These are phyloP conservation scores for Coleophora flavipennella DNA, from an alignment of 2,888 invertebrate species.

Conservation along the genomic window DNA sequence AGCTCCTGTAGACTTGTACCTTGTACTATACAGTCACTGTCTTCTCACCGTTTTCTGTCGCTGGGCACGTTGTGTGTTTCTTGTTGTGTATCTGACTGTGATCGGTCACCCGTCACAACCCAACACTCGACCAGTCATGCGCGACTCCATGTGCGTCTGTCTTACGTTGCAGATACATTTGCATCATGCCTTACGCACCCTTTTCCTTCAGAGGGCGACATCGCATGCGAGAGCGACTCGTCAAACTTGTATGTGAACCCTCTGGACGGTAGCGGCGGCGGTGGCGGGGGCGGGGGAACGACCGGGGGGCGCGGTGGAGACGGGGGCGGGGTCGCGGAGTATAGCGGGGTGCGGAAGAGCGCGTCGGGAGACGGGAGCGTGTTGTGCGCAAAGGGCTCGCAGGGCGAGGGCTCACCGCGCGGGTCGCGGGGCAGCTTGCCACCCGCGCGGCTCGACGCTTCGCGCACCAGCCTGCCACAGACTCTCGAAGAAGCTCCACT, in stretches of 20 bases:
- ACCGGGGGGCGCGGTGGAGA: constrained; percentile 16
- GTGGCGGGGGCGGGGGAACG: constrained; percentile 27
- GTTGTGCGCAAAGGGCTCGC: constrained; percentile 74
- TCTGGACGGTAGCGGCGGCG: constrained; percentile 77
- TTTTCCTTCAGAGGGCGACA: constrained; percentile 88
- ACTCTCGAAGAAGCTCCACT: constrained; percentile 45
- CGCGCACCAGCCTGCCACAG: constrained; percentile 60
- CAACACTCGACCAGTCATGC: constrained; percentile 19
- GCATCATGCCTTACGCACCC: constrained; percentile 97
- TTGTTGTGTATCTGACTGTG: too few species aligned
- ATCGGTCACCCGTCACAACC: neutral
- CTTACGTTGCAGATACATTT: constrained; percentile 91
- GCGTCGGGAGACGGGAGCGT: constrained; percentile 83
- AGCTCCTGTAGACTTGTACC: constrained; percentile 5
- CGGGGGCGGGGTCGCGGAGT: constrained; percentile 44
- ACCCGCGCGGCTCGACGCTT: constrained; percentile 43
- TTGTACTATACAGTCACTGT: neutral
- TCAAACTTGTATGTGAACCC: constrained; percentile 93
- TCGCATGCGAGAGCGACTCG: constrained; percentile 79
- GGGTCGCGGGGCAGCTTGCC: constrained; percentile 61
- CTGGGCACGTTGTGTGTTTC: neutral
- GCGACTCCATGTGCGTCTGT: constrained; percentile 64
- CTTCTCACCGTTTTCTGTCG: neutral
- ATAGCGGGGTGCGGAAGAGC: constrained; percentile 81
- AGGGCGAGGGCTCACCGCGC: constrained; percentile 65